phyloP scores from a whole-genome alignment of 2,888 invertebrate genomes.

The Phoenoteleia sp. region DNA sequence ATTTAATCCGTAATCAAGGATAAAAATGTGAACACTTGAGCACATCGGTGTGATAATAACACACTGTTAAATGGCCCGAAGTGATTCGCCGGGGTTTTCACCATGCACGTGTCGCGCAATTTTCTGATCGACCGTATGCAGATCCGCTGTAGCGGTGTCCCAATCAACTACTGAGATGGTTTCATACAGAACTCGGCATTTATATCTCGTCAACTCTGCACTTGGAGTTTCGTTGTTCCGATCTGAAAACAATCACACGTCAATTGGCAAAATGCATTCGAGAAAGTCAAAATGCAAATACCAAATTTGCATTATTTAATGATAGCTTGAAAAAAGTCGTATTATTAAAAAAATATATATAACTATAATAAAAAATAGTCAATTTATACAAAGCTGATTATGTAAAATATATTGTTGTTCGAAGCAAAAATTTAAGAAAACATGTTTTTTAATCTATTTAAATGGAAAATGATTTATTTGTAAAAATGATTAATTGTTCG shows the following conservation, averaged over 20 bases:
- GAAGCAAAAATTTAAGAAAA: too few species aligned
- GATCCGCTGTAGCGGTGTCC: constrained; percentile 62
- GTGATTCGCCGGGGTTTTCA: constrained; percentile 58
- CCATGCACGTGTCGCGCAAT: constrained; percentile 65
- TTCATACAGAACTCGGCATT: constrained; percentile 65
- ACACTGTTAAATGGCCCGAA: constrained; percentile 46
- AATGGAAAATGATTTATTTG: too few species aligned
- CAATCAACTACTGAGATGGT: constrained; percentile 63
- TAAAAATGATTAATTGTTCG: too few species aligned
- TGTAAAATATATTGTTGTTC: too few species aligned
- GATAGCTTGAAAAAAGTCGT: too few species aligned
- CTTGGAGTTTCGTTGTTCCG: constrained; percentile 32
- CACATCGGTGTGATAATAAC: constrained; percentile 60
- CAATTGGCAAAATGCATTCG: background rate
- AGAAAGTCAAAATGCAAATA: too few species aligned
- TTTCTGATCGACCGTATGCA: constrained; percentile 63
- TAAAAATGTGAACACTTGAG: constrained; percentile 40
- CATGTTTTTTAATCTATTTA: too few species aligned
- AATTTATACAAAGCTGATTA: too few species aligned
- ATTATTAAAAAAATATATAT: too few species aligned
- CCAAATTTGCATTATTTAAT: too few species aligned
- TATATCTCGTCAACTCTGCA: constrained; percentile 63
- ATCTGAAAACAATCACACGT: constrained; percentile 12
- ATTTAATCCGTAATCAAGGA: constrained; percentile 35
- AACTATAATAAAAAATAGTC: too few species aligned